Conservation (phyloP, 2,888 invertebrate genomes). For the Cheilosia urbana region DNA sequence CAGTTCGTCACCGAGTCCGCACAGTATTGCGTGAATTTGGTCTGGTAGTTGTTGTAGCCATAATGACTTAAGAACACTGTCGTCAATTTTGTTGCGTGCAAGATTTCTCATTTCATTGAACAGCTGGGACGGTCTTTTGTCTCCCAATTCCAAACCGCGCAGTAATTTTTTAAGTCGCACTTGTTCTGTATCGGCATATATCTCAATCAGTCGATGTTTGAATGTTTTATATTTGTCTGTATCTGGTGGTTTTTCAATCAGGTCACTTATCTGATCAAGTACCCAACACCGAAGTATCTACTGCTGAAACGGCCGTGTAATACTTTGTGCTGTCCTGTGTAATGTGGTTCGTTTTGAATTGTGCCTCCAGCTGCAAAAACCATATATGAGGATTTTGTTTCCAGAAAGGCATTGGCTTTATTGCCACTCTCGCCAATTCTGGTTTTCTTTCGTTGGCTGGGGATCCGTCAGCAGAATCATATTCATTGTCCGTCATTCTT, state of each 20-base stretch:
- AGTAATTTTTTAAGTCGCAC: not conserved
- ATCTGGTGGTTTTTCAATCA: not conserved
- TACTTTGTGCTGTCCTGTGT: slow-evolving; percentile 11
- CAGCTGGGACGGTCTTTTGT: not conserved
- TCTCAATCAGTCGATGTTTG: not conserved
- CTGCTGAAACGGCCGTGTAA: slow-evolving; percentile 1
- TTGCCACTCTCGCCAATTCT: not conserved
- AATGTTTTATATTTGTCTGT: not conserved
- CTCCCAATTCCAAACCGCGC: not conserved
- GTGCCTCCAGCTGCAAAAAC: slow-evolving; percentile 10
- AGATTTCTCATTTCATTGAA: slow-evolving; percentile 3
- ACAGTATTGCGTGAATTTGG: slow-evolving; percentile 6
- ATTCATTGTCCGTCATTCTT: not conserved
- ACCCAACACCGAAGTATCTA: not conserved
- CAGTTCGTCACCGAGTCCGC: not conserved
- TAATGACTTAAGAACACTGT: not conserved
- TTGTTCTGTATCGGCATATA: not conserved
- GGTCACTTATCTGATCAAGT: not conserved
- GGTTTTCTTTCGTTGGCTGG: not conserved
- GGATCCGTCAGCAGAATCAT: not conserved
- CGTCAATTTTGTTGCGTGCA: slow-evolving; percentile 10
- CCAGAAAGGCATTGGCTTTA: slow-evolving; percentile 4
- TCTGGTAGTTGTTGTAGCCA: not conserved
- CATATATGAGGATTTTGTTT: slow-evolving; percentile 8
- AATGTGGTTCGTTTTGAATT: slow-evolving; percentile 6